Evolutionary conservation across 2,888 invertebrate genomes (phyloP).

Genomic region (Oxycera nigricornis): DNA sequence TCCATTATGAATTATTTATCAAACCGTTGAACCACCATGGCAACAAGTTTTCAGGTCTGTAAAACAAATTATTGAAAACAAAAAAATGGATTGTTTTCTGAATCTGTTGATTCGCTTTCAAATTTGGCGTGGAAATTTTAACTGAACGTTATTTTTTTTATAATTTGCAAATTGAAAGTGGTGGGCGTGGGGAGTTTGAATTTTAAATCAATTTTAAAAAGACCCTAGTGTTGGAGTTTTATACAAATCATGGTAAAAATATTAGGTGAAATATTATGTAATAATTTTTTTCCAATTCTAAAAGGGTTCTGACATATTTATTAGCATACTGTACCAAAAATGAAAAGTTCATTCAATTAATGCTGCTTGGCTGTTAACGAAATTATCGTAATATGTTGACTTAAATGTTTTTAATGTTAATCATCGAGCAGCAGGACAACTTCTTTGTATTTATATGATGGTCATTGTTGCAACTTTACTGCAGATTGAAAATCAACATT

Average conservation of each 20-base stretch:
- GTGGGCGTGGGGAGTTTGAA: too few species aligned
- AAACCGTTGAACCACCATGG: not conserved
- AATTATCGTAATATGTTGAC: not conserved
- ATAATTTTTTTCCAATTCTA: too few species aligned
- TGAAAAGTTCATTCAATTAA: not conserved
- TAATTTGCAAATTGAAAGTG: too few species aligned
- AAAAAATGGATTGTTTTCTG: too few species aligned
- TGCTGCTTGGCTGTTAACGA: not conserved
- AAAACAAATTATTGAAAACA: not conserved
- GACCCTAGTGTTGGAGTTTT: too few species aligned
- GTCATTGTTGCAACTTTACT: not conserved
- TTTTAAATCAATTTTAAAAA: too few species aligned
- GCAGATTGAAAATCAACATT: not conserved
- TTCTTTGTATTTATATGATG: not conserved
- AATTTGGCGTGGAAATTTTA: too few species aligned
- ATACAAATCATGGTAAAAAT: too few species aligned
- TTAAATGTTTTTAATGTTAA: not conserved
- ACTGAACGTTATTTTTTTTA: too few species aligned
- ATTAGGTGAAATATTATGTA: too few species aligned
- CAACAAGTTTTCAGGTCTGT: not conserved
- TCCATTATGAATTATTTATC: constrained; percentile 2
- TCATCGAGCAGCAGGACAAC: not conserved
- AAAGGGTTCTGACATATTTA: not conserved
- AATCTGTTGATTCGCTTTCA: too few species aligned
- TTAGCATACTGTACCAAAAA: not conserved